A percentile compares a stretch with the other conserved stretches of the same genome.
Evolutionary conservation across 1,140 invertebrate genomes (phyloP).

Genomic region (Ceratina australensis): DNA sequence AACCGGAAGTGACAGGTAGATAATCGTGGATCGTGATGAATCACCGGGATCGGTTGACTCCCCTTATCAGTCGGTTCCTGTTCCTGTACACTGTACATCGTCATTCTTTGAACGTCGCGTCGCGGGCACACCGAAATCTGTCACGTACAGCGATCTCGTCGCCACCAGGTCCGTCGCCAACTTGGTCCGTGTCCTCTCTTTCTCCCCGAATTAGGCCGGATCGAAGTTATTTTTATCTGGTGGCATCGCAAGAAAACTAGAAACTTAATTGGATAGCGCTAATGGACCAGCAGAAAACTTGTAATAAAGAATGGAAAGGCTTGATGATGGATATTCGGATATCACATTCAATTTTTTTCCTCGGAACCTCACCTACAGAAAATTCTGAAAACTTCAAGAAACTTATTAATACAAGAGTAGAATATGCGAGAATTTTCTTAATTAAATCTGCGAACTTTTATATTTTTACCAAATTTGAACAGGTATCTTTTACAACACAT

Average conservation of each 20-base stretch:
- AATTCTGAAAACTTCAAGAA: no score
- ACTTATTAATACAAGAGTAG: no score
- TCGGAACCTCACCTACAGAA: no score
- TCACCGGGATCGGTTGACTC: conserved; percentile 12
- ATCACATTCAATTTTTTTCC: no score
- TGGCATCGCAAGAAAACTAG: conserved; percentile 52
- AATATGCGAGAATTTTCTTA: no score
- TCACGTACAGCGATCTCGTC: conserved; percentile 43
- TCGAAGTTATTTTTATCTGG: conserved; percentile 69
- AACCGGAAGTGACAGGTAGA: conserved; percentile 58
- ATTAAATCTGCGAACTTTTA: no score
- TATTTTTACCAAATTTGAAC: no score
- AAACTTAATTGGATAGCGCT: conserved; percentile 46
- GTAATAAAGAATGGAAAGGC: no score
- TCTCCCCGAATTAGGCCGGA: conserved; percentile 53
- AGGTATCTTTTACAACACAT: no score
- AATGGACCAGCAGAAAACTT: background rate
- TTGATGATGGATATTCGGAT: no score
- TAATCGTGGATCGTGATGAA: conserved; percentile 62
- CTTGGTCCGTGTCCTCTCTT: background rate
- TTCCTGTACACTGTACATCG: conserved; percentile 16
- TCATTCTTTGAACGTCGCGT: conserved; percentile 28
- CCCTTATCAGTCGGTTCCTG: conserved; percentile 44
- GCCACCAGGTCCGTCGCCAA: background rate
- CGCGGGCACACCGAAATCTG: conserved; percentile 50